These are phyloP conservation scores for Tenualosa thibaudeaui DNA, from an alignment of 2,797 vertebrate genomes.

Conservation along the genomic window DNA sequence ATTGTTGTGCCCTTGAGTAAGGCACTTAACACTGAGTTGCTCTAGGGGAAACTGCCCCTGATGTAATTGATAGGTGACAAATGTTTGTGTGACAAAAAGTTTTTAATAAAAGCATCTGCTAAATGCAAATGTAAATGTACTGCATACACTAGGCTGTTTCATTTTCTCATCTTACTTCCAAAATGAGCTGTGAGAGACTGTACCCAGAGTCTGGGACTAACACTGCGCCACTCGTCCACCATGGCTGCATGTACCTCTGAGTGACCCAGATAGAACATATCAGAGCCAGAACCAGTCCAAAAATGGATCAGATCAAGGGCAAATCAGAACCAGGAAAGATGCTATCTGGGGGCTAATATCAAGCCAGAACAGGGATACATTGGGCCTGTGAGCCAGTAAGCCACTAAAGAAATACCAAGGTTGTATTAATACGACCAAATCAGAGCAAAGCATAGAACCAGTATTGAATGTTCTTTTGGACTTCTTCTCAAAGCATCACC, in stretches of 20 bases:
- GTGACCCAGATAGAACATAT: neutral
- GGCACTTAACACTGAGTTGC: too few species aligned
- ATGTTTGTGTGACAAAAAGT: too few species aligned
- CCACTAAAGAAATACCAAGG: too few species aligned
- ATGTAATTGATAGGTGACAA: too few species aligned
- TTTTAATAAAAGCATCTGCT: too few species aligned
- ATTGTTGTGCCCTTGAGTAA: too few species aligned
- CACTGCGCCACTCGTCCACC: neutral
- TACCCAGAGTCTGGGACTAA: neutral
- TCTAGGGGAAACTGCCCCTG: too few species aligned
- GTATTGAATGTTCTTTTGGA: neutral
- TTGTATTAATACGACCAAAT: neutral
- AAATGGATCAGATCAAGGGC: neutral
- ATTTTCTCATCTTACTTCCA: neutral
- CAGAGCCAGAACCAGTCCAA: neutral
- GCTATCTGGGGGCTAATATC: too few species aligned
- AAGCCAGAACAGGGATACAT: neutral
- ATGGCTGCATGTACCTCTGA: neutral
- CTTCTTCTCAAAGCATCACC: neutral
- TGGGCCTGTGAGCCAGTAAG: neutral
- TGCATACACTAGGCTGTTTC: too few species aligned
- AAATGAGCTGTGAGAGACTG: neutral
- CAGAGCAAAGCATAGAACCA: neutral
- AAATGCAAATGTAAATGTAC: too few species aligned
- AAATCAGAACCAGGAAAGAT: neutral